Evolutionary conservation across 1,140 invertebrate species (phyloP), one percentile per base, ranked within the genome.

Genomic region (Coenobita brevimanus): DNA sequence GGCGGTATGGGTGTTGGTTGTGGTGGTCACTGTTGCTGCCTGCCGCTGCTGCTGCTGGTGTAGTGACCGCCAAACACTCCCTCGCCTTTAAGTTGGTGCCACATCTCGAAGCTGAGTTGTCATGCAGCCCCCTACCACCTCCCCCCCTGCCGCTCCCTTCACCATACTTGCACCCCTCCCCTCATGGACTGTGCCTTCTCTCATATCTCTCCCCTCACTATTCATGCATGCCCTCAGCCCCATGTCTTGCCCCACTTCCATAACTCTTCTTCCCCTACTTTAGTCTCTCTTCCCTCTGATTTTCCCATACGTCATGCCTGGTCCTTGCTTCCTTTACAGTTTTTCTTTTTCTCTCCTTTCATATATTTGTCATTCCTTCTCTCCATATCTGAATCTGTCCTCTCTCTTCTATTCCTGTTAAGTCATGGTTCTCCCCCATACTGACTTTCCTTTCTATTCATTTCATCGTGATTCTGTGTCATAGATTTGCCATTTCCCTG

Each of bases 51-150:
- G 73, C 33, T 76, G 73, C 73, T 76, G 41, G 38, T 27, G 38
- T 15, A 76, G 64, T 38, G n/a, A 46, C 54, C 54, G 78, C 46
- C 54, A 57, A 62, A 80, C 54, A 80, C 27, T 50, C 27, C 78
- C 54, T 80, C 78, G 78, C 50, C 78, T 80, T 80, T 80, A 80
- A 62, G 78, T 57, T 62, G 78, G 30, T 80, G 27, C 43, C 43
- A 62, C 78, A 62, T 80, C 78, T 80, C 78, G 50, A 80, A 57
- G 78, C 50, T 80, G 54, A 80, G 54, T 80, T 62, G 78, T 80
- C 78, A 60, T 80, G 50, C 54, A 62, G 54, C 60, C 75, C 41
- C 46, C 67, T 71, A n/a, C n/a, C 43, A 76, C 33, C 73, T 38
- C 27, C 41, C 73, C 73, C 73, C 27, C 46, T 6, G 13, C 38